Evolutionary conservation across 2,888 invertebrate genomes (phyloP).

Genomic region (Trachelus troglodyta): DNA sequence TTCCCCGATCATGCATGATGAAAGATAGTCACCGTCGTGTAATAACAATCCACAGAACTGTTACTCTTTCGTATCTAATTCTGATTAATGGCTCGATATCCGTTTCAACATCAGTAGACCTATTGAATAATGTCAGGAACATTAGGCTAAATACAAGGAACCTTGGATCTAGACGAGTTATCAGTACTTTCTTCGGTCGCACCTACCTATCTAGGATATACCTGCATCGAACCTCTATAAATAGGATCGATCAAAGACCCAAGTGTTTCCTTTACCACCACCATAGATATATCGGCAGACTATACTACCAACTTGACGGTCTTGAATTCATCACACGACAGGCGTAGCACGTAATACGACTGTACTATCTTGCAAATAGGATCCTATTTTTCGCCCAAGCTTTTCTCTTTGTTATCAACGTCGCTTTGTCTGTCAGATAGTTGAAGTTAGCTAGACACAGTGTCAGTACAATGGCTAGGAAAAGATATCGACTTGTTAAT

Average conservation of each 20-base stretch:
- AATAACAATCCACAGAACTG: neutral
- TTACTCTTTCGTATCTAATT: constrained; percentile 17
- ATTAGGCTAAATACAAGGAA: neutral
- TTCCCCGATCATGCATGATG: neutral
- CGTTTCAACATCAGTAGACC: neutral
- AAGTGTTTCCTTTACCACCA: neutral
- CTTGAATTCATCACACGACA: neutral
- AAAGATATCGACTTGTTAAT: neutral
- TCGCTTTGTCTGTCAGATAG: neutral
- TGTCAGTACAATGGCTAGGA: neutral
- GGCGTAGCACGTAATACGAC: neutral
- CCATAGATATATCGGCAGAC: neutral
- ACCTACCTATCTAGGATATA: neutral
- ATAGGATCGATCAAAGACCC: neutral
- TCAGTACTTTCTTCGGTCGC: neutral
- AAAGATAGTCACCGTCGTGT: constrained; percentile 1
- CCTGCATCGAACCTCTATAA: neutral
- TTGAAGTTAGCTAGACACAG: neutral
- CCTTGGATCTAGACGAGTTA: neutral
- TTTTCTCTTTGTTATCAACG: neutral
- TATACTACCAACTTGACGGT: neutral
- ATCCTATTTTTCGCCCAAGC: neutral
- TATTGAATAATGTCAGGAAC: neutral
- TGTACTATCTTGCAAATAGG: neutral
- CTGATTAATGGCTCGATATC: constrained; percentile 21